Conservation (phyloP, 2,797 vertebrate species). For the Falco berigora region DNA sequence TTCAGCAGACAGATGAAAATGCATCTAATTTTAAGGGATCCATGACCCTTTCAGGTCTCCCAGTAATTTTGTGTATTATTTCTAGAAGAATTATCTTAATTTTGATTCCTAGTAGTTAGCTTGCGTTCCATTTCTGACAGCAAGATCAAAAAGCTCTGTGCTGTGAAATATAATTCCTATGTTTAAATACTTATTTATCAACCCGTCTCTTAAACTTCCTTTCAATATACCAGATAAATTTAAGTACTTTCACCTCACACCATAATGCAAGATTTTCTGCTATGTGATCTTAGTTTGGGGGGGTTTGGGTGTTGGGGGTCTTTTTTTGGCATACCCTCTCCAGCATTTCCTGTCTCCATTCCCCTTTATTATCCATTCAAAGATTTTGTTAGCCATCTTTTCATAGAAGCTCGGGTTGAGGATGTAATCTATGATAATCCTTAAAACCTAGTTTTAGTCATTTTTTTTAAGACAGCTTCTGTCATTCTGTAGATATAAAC, state of each 20-base stretch:
- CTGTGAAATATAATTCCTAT: neutral
- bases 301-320: fast-evolving
- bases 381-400: neutral
- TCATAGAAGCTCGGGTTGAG: neutral
- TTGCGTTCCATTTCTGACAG: neutral
- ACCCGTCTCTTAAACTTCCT: neutral
- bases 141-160: neutral
- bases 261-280: neutral
- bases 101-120: neutral
- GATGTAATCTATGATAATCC: neutral
- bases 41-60: neutral
- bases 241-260: neutral
- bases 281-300: neutral
- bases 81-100: neutral
- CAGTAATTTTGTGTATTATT: neutral
- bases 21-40: neutral
- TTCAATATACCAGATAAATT: neutral
- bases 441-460: neutral
- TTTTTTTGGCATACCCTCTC: neutral
- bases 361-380: neutral
- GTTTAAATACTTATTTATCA: neutral
- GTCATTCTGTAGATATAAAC: neutral
- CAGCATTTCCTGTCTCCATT: neutral
- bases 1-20: neutral
- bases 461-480: neutral